Evolutionary conservation across 2,888 invertebrate species (phyloP).

Genomic region (Drosophila hawaiiensis): DNA sequence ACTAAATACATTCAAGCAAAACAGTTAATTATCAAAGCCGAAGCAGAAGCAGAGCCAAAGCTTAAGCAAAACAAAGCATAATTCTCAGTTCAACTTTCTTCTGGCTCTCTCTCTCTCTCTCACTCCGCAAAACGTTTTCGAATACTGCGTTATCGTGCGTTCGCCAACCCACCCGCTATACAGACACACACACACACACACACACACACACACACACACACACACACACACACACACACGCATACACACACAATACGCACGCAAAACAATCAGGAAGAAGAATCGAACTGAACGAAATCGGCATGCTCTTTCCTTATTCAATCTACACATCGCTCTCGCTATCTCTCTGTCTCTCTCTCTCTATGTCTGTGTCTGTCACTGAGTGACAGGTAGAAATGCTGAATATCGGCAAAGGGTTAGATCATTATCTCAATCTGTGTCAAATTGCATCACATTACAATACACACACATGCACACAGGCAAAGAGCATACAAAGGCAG

Average conservation of each 20-base stretch:
- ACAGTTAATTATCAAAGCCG: constrained; percentile 8
- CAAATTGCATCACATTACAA: constrained; percentile 56
- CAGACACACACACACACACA: constrained; percentile 20
- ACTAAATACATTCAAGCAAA: constrained; percentile 3
- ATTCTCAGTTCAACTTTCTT: constrained; percentile 27
- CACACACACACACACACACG: constrained; percentile 11
- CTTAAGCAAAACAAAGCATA: constrained; percentile 32
- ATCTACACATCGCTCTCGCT: not conserved
- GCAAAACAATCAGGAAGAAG: constrained; percentile 61
- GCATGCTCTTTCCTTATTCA: constrained; percentile 32
- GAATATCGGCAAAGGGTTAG: constrained; percentile 40
- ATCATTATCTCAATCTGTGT: constrained; percentile 58
- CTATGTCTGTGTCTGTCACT: not conserved
- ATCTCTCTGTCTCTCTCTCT: not conserved
- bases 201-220: constrained; percentile 8
- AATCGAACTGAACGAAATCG: constrained; percentile 22
- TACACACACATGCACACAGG: constrained; percentile 11
- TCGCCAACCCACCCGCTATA: constrained; percentile 69
- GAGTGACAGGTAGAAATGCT: constrained; percentile 11
- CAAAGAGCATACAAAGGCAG: constrained; percentile 32
- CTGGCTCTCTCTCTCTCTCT: constrained; percentile 5
- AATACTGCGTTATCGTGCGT: constrained; percentile 58
- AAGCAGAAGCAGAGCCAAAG: constrained; percentile 22
- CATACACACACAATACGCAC: constrained; percentile 16
- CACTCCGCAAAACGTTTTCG: constrained; percentile 22